These are phyloP conservation scores for Lucinisca nassula DNA, from an alignment of 2,888 invertebrate genomes.

Conservation along the genomic window DNA sequence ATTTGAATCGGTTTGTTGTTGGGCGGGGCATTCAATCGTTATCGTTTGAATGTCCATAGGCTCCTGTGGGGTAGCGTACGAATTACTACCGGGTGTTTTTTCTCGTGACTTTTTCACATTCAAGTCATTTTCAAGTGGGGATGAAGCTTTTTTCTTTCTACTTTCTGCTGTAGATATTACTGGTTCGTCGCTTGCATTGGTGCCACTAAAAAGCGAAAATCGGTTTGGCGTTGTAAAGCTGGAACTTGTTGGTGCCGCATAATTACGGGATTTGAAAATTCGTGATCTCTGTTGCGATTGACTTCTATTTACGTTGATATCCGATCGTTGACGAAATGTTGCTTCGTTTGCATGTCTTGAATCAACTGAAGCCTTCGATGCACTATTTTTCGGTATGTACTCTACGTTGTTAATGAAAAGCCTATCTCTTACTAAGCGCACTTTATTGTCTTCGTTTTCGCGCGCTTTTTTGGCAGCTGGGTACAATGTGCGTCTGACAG, in stretches of 20 bases:
- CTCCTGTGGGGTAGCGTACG: neutral
- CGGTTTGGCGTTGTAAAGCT: neutral
- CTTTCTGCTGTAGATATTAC: neutral
- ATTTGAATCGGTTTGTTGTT: neutral
- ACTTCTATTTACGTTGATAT: neutral
- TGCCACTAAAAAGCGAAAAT: neutral
- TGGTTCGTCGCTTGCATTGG: neutral
- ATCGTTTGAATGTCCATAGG: neutral
- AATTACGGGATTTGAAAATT: neutral
- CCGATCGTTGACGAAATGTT: neutral
- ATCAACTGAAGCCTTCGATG: neutral
- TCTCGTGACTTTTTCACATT: neutral
- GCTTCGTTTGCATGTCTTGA: neutral
- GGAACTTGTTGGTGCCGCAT: neutral
- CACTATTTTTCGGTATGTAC: neutral
- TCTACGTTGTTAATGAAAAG: neutral
- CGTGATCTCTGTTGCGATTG: neutral
- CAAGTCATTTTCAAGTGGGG: neutral
- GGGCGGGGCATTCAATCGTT: neutral
- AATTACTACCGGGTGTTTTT: neutral
- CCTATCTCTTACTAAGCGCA: conserved; percentile 1
- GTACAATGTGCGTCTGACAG: neutral
- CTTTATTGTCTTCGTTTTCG: neutral
- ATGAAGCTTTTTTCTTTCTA: neutral
- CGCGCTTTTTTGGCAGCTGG: neutral